Percentiles rank a stretch among this genome's conserved stretches.
Evolutionary conservation across 1,140 invertebrate species (phyloP).

Genomic region (Cotesia chilonis): DNA sequence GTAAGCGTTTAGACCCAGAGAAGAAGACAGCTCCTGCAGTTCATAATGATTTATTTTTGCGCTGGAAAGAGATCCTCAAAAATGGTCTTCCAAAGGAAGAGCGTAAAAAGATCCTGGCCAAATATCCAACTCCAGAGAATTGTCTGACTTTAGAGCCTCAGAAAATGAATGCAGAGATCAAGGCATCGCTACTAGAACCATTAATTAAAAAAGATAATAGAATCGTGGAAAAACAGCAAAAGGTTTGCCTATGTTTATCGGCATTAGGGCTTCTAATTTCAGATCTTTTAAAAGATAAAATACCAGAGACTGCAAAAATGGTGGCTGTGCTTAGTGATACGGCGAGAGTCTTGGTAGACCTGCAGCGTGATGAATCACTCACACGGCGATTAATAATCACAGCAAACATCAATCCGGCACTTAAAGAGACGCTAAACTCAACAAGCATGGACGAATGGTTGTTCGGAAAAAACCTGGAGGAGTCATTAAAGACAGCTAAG

Average conservation of each 20-base stretch:
- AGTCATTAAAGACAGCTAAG: constrained; percentile 36
- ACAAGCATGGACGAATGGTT: constrained; percentile 35
- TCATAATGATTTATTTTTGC: not conserved
- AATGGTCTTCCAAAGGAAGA: constrained; percentile 36
- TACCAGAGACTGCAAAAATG: constrained; percentile 9
- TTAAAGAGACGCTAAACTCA: constrained; percentile 36
- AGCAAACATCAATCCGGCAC: constrained; percentile 24
- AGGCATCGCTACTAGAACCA: constrained; percentile 28
- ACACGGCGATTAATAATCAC: constrained; percentile 33
- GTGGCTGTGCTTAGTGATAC: constrained; percentile 26
- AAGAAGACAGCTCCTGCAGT: too few species aligned
- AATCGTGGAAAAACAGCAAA: constrained; percentile 36
- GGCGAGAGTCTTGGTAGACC: constrained; percentile 26
- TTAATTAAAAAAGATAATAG: constrained; percentile 34
- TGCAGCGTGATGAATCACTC: constrained; percentile 35
- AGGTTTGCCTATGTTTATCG: constrained; percentile 33
- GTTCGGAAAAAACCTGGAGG: constrained; percentile 35
- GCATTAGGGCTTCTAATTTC: constrained; percentile 26
- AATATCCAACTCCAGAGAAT: constrained; percentile 36
- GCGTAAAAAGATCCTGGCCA: constrained; percentile 20
- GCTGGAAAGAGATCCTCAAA: constrained; percentile 34
- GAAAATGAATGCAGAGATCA: constrained; percentile 32
- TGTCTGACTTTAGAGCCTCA: constrained; percentile 27
- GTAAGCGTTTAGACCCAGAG: constrained; percentile 11
- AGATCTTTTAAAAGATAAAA: constrained; percentile 25